Base-by-base conservation (phyloP, 2,888 invertebrate species). In the Andrena fulva region DNA sequence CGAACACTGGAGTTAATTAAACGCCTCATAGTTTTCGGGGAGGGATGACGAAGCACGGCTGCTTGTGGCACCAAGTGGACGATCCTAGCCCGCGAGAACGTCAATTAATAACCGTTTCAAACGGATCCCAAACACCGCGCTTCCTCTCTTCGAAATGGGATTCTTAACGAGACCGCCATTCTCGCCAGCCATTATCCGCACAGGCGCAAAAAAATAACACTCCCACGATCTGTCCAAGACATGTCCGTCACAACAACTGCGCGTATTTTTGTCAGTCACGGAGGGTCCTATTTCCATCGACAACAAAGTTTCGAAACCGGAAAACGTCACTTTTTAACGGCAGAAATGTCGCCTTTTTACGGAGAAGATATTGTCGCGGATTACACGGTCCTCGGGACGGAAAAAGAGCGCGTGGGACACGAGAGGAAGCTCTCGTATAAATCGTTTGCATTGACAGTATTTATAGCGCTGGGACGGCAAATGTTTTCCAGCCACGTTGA, bases 1-100 rank as follows among this genome's bases (percentile, higher is more conserved):
- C 74, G 83, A 80, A 85, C 85, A 84, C 84, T 81, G 85, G 80
- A 90, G 90, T 91, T 91, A 91, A 91, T 91, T 91, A 91, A 91
- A 90, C 88, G 89, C 86, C 86, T 91, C 91, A 87, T 90, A 90
- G 90, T 91, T 91, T 91, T 90, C 87, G 88, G 86, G 86, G 80
- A 72, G 78, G 85, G 85, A 87, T 85, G 88, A 86, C 87, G 86
- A 76, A 86, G 86, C 84, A 85, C 87, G 85, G 86, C 90, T 92
- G 91, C 85, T 86, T 79, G 86, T 92, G 92, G 90, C 92, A 92
- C 86, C 89, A 80, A 92, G 92, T 92, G 91, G 91, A 89, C 90
- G 85, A 86, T 86, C 80, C 87, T 71, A 81, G 78, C 79, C 77
- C 85, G 77, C 87, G 85, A 76, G 85, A 80, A 77, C 84, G 82